A percentile compares a stretch with the other conserved stretches of the same genome.
phyloP scores from a whole-genome alignment of 2,797 vertebrate genomes.

The Lepus townsendii region DNA sequence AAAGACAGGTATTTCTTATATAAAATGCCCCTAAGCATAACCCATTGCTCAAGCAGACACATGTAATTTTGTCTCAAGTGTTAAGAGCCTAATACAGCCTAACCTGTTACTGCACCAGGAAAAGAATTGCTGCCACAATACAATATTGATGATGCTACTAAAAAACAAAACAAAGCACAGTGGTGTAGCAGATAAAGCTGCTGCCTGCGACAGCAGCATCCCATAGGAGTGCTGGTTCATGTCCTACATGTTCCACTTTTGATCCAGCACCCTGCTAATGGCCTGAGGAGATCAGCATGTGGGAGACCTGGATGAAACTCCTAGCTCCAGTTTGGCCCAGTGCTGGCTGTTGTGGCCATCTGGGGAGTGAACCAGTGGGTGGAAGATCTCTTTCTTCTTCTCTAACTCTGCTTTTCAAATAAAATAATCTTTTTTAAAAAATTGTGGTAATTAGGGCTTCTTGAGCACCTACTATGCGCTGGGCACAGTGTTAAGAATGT shows the following conservation, averaged over 20 bases:
- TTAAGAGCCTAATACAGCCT: not conserved
- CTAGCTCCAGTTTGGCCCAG: no score
- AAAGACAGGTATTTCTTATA: conserved; percentile 8
- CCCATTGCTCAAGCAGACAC: not conserved
- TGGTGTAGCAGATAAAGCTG: no score
- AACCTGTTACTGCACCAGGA: not conserved
- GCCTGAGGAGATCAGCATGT: no score
- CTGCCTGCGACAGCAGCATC: no score
- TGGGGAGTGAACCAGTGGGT: no score
- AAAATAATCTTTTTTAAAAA: not conserved
- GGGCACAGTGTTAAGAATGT: not conserved
- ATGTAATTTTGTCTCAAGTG: not conserved
- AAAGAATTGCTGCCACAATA: not conserved
- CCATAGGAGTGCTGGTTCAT: no score
- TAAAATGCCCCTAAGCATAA: not conserved
- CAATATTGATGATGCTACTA: not conserved
- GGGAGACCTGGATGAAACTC: no score
- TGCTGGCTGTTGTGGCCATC: no score
- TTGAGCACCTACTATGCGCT: not conserved
- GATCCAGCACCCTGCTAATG: no score
- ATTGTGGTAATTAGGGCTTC: not conserved
- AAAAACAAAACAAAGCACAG: not conserved
- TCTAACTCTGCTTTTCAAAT: no score
- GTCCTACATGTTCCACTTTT: no score
- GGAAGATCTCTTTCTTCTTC: no score